phyloP scores from a whole-genome alignment of 1,140 invertebrate genomes.

The Papilio machaon region DNA sequence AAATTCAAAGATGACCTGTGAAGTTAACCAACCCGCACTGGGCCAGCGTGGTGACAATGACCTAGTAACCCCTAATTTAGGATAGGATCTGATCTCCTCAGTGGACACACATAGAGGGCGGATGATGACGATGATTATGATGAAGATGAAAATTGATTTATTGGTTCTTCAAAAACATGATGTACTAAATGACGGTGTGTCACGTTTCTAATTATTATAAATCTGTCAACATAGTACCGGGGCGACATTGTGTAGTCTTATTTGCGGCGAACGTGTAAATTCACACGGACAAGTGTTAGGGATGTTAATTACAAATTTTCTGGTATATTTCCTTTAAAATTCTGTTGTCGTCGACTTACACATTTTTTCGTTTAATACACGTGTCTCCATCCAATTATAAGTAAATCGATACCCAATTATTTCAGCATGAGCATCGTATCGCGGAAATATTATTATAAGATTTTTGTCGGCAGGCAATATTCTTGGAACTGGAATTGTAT shows the following conservation, averaged over 20 bases:
- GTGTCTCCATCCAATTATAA: not conserved
- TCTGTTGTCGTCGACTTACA: conserved; percentile 36
- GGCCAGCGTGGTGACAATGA: no score
- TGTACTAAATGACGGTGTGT: conserved; percentile 50
- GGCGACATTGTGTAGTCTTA: conserved; percentile 71
- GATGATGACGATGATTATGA: no score
- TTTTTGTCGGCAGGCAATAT: no score
- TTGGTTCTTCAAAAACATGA: not conserved
- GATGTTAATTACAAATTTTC: conserved; percentile 60
- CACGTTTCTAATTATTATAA: conserved; percentile 74
- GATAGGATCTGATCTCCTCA: no score
- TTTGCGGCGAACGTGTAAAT: conserved; percentile 67
- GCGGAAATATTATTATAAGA: no score
- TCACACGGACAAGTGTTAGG: conserved; percentile 68
- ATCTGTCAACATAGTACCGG: conserved; percentile 65
- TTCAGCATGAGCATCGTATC: no score
- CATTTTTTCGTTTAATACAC: not conserved
- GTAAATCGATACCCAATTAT: not conserved
- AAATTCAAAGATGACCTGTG: no score
- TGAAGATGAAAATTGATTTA: not conserved
- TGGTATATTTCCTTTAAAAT: conserved; percentile 44
- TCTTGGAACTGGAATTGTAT: no score
- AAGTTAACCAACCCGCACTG: no score
- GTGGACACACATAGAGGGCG: no score
- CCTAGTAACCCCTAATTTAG: no score